phyloP scores from a whole-genome alignment of 2,888 invertebrate genomes.

The Sisyra terminalis region DNA sequence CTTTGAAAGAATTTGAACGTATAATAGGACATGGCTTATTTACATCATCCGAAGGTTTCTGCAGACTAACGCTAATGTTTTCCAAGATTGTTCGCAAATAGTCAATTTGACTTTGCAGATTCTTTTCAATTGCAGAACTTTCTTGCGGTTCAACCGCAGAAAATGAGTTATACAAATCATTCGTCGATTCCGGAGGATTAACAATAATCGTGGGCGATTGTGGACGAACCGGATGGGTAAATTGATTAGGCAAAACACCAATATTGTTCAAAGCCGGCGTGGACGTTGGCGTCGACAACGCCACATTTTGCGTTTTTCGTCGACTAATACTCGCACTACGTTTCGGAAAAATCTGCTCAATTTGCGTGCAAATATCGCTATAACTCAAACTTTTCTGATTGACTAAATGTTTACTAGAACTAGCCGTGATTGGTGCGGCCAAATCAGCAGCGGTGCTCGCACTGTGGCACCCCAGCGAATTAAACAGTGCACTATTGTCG shows the following conservation, averaged over 20 bases:
- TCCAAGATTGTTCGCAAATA: background rate
- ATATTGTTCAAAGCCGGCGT: background rate
- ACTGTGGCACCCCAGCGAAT: too few species aligned
- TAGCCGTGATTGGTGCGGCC: too few species aligned
- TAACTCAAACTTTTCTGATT: conserved; percentile 5
- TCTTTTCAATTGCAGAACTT: too few species aligned
- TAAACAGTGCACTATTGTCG: too few species aligned
- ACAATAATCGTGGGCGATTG: conserved; percentile 21
- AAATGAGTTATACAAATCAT: background rate
- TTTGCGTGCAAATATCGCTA: conserved; percentile 4
- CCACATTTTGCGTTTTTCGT: background rate
- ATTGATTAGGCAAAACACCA: background rate
- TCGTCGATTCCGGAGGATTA: conserved; percentile 16
- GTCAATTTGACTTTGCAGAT: background rate
- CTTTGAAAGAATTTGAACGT: too few species aligned
- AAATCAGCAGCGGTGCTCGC: too few species aligned
- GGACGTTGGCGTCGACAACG: background rate
- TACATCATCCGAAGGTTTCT: too few species aligned
- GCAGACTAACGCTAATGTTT: background rate
- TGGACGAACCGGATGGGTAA: conserved; percentile 12
- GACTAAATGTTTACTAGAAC: too few species aligned
- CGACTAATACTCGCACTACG: background rate
- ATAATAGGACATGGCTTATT: too few species aligned
- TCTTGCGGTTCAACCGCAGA: background rate
- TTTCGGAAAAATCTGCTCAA: conserved; percentile 8